Evolutionary conservation across 2,113 vertebrate genomes (phyloP).

Genomic region (Sula dactylatra): DNA sequence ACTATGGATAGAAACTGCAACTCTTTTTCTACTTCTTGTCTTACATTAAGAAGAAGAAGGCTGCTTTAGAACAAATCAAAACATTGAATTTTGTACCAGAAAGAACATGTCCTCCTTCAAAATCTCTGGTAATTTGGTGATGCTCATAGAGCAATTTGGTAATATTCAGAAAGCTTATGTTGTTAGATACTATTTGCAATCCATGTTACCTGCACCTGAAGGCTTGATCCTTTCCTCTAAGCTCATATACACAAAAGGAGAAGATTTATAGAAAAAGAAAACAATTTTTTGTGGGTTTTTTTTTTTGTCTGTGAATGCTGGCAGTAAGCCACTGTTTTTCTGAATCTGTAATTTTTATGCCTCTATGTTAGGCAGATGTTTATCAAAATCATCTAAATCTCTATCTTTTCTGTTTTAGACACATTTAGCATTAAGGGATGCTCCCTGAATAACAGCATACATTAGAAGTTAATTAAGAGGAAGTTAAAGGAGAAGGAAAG

Average conservation of each 20-base stretch:
- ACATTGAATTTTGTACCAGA: not conserved
- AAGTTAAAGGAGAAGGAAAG: conserved; percentile 54
- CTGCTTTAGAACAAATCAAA: not conserved
- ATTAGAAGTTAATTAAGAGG: conserved; percentile 76
- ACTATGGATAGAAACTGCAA: not conserved
- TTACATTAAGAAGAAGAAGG: not conserved
- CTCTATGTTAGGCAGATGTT: conserved; percentile 62
- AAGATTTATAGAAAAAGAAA: not conserved
- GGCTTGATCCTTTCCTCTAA: not conserved
- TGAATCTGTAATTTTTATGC: conserved; percentile 39
- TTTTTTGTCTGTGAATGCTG: not conserved
- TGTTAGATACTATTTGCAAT: not conserved
- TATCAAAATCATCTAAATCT: conserved; percentile 73
- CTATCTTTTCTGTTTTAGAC: conserved; percentile 56
- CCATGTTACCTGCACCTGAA: not conserved
- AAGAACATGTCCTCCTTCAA: not conserved
- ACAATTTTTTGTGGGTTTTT: not conserved
- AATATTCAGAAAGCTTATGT: not conserved
- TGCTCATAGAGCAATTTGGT: not conserved
- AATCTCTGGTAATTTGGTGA: not conserved
- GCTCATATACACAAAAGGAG: not conserved
- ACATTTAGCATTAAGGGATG: conserved; percentile 61
- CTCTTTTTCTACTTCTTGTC: not conserved
- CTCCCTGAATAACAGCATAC: conserved; percentile 46
- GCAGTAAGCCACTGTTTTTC: conserved; percentile 13